Conservation (phyloP, 2,797 vertebrate species). For the Tenualosa ilisha region DNA sequence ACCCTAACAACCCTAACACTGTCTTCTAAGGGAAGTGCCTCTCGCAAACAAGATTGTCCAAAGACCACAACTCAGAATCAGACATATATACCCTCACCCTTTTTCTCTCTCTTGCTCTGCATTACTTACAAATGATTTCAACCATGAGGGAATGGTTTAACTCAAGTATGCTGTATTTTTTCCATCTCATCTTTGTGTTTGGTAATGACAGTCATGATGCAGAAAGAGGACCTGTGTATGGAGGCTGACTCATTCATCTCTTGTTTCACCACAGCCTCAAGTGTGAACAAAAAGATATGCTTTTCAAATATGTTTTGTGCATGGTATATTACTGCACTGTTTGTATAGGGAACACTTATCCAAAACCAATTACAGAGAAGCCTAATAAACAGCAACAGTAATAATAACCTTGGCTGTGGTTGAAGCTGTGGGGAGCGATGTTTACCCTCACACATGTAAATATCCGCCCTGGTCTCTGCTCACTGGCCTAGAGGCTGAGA, state of each 20-base stretch:
- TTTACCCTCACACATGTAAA: constrained; percentile 25
- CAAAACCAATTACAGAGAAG: not conserved
- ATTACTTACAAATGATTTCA: not conserved
- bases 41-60: not conserved
- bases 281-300: not conserved
- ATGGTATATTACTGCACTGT: not conserved
- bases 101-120: not conserved
- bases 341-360: not conserved
- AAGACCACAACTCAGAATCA: not conserved
- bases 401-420: not conserved
- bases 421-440: not conserved
- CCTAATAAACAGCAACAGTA: not conserved
- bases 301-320: not conserved
- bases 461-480: constrained; percentile 27
- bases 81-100: not conserved
- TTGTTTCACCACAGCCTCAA: not conserved
- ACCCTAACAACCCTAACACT: not conserved
- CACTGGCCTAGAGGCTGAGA: constrained; percentile 19
- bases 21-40: not conserved
- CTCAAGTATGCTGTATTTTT: not conserved
- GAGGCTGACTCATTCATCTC: not conserved
- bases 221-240: not conserved
- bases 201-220: constrained; percentile 1
- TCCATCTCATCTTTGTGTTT: not conserved
- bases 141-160: not conserved